Conservation (phyloP, 1,140 invertebrate genomes). For the Zaprionus africanus region DNA sequence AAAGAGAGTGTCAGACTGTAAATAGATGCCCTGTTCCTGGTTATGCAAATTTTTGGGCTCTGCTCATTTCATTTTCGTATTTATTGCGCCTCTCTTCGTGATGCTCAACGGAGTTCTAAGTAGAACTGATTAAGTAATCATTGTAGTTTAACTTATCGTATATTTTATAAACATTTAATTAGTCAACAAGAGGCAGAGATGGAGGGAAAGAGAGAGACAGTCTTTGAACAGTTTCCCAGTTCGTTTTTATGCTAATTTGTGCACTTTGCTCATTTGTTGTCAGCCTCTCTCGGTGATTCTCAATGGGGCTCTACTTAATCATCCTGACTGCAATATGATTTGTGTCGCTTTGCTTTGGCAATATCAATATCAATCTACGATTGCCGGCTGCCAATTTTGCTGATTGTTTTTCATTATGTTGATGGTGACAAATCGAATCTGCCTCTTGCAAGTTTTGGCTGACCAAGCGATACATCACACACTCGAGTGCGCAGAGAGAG, state of each 20-base stretch:
- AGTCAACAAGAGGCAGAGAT: too few relatives aligned
- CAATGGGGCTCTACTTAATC: constrained; percentile 22
- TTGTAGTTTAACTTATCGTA: too few relatives aligned
- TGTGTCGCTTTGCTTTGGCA: constrained; percentile 20
- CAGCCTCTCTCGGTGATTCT: constrained; percentile 2
- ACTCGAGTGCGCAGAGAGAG: constrained; percentile 33
- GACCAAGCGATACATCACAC: constrained; percentile 77
- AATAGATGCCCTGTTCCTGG: too few relatives aligned
- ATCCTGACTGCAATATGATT: neutral
- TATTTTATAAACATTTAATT: too few relatives aligned
- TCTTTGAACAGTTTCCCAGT: neutral
- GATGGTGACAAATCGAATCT: constrained; percentile 77
- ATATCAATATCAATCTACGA: constrained; percentile 70
- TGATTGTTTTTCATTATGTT: constrained; percentile 78
- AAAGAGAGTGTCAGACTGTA: too few relatives aligned
- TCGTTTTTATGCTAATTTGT: neutral
- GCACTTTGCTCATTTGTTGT: neutral
- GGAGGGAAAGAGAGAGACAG: too few relatives aligned
- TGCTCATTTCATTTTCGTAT: too few relatives aligned
- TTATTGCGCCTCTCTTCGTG: too few relatives aligned
- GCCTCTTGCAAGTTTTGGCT: constrained; percentile 56
- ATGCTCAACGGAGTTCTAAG: too few relatives aligned
- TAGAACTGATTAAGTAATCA: too few relatives aligned
- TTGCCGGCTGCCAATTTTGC: constrained; percentile 59
- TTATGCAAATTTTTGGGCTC: too few relatives aligned